These are phyloP conservation scores for Matsumyia berberina DNA, from an alignment of 2,888 invertebrate species.

Conservation along the genomic window DNA sequence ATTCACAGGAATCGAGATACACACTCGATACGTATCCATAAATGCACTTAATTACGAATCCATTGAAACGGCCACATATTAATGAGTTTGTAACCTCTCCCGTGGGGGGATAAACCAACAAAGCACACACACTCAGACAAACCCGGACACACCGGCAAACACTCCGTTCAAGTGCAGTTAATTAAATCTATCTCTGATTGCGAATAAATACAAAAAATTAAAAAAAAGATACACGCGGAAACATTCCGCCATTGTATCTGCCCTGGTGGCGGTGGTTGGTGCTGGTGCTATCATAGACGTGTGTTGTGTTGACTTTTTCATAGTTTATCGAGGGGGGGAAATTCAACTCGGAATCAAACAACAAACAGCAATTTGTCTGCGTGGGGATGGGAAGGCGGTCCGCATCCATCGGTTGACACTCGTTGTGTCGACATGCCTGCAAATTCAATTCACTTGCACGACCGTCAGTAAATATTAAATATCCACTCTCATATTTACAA, in stretches of 20 bases:
- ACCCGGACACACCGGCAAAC: conserved; percentile 25
- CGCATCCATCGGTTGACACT: background rate
- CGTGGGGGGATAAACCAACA: conserved; percentile 50
- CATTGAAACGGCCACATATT: conserved; percentile 72
- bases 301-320: conserved; percentile 50
- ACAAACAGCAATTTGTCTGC: conserved; percentile 71
- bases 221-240: conserved; percentile 31
- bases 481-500: conserved; percentile 67
- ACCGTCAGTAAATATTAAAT: conserved; percentile 71
- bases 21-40: conserved; percentile 52
- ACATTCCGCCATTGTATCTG: conserved; percentile 65
- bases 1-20: background rate
- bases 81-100: conserved; percentile 65
- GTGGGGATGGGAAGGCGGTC: background rate
- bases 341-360: conserved; percentile 65
- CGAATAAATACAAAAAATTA: conserved; percentile 66
- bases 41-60: conserved; percentile 73
- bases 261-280: conserved; percentile 30
- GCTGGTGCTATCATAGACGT: conserved; percentile 37
- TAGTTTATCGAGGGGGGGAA: conserved; percentile 51
- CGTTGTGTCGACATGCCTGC: conserved; percentile 19
- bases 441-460: conserved; percentile 71
- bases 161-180: conserved; percentile 66
- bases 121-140: conserved; percentile 8
- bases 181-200: conserved; percentile 75